A percentile compares a stretch with the other conserved stretches of the same genome.
Conservation (phyloP, 2,797 vertebrate species). For the Anguilla megastoma region DNA sequence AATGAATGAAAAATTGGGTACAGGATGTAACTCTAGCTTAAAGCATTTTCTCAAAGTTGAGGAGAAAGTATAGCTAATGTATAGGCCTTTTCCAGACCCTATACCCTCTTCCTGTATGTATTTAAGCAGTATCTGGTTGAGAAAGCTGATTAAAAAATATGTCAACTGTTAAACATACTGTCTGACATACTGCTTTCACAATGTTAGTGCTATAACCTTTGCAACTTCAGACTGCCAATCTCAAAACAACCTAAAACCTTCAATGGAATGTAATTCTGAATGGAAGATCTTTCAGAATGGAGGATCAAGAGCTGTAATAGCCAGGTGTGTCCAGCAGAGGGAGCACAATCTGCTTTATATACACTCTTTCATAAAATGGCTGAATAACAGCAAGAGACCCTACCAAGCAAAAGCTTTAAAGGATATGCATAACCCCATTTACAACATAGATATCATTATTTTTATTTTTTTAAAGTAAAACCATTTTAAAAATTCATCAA, state of each 20-base stretch:
- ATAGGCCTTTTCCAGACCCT: not conserved
- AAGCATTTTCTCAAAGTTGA: not conserved
- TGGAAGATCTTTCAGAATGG: not conserved
- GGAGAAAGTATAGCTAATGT: not conserved
- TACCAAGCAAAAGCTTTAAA: not conserved
- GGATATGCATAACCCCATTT: not conserved
- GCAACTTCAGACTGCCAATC: not conserved
- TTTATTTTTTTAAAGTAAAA: not conserved
- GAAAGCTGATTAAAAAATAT: not conserved
- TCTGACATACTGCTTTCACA: not conserved
- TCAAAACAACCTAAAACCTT: not conserved
- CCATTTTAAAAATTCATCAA: not conserved
- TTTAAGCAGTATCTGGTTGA: not conserved
- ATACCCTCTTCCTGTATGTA: not conserved
- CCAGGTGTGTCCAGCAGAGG: conserved; percentile 42
- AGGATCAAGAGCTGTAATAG: conserved; percentile 29
- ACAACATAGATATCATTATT: not conserved
- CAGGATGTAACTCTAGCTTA: not conserved
- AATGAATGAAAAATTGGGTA: not conserved
- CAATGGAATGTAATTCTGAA: not conserved
- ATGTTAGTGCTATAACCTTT: not conserved
- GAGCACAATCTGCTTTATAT: conserved; percentile 30
- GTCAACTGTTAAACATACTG: not conserved
- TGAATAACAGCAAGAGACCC: not conserved
- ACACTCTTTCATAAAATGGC: conserved; percentile 15